A percentile compares a stretch with the other conserved stretches of the same genome.
Evolutionary conservation across 2,888 invertebrate species (phyloP).

Genomic region (Ariolimax columbianus): DNA sequence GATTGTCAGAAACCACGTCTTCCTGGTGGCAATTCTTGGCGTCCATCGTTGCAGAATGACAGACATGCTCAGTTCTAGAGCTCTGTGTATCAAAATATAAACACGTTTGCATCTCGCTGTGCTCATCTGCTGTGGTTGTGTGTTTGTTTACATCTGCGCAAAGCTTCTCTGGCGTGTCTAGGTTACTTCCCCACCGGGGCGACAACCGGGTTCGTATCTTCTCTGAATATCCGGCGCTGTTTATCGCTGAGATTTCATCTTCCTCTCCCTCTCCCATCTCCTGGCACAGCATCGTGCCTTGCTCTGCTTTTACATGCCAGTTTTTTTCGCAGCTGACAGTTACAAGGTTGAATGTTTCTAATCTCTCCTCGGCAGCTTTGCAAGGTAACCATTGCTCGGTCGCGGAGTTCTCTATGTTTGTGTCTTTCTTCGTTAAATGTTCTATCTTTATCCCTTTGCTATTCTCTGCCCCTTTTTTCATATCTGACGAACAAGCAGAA

Average conservation of each 20-base stretch:
- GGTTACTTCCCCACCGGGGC: background rate
- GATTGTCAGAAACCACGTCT: background rate
- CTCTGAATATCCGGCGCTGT: background rate
- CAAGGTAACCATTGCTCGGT: background rate
- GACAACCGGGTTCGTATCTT: background rate
- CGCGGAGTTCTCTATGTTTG: background rate
- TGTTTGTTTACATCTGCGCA: conserved; percentile 31
- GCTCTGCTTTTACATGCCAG: background rate
- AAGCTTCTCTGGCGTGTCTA: conserved; percentile 2
- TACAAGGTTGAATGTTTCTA: background rate
- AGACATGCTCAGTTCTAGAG: background rate
- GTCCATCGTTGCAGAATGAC: background rate
- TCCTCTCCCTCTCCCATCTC: background rate
- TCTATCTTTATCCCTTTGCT: background rate
- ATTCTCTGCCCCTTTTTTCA: background rate
- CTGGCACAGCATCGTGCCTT: background rate
- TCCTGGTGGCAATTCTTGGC: background rate
- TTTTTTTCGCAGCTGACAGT: background rate
- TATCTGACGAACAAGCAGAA: background rate
- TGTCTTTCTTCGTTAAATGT: background rate
- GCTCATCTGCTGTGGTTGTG: background rate
- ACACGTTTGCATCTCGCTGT: background rate
- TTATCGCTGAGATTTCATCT: background rate
- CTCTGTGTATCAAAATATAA: background rate
- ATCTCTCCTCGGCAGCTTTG: background rate